phyloP scores from a whole-genome alignment of 2,113 vertebrate genomes.

The Colistium nudipinnis region DNA sequence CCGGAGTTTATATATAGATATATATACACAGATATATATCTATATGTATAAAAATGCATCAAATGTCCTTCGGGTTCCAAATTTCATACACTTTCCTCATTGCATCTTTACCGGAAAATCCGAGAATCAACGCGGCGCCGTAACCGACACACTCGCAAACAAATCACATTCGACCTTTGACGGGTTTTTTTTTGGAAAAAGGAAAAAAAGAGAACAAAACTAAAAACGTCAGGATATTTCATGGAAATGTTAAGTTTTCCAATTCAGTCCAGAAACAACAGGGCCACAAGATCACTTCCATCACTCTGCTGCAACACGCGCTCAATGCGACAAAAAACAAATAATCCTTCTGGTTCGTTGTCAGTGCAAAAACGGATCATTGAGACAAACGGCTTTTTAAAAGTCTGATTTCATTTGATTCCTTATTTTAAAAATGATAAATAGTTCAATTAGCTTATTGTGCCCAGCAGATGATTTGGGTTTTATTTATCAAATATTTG shows the following conservation, averaged over 20 bases:
- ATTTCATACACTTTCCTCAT: conserved; percentile 22
- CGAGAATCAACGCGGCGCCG: conserved; percentile 2
- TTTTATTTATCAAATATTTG: neutral
- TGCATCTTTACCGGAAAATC: conserved; percentile 6
- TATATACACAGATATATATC: too few species aligned
- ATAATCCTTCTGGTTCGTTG: neutral
- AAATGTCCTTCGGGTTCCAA: conserved; percentile 2
- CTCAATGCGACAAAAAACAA: conserved; percentile 3
- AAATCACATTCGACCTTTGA: conserved; percentile 2
- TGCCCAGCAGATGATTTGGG: neutral
- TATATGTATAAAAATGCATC: conserved; percentile 45
- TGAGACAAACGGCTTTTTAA: neutral
- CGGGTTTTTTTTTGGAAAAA: conserved; percentile 7
- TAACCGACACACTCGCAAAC: neutral
- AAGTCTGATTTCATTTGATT: neutral
- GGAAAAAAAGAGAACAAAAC: too few species aligned
- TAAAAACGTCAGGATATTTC: too few species aligned
- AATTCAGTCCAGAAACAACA: neutral
- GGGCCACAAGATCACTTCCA: neutral
- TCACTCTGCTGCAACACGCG: neutral
- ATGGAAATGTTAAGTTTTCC: too few species aligned
- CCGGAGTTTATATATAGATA: neutral
- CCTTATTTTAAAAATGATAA: neutral
- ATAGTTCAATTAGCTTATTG: neutral
- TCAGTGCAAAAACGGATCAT: conserved; percentile 6